phyloP scores from a whole-genome alignment of 2,113 vertebrate genomes.

The Acrocephalus arundinaceus region DNA sequence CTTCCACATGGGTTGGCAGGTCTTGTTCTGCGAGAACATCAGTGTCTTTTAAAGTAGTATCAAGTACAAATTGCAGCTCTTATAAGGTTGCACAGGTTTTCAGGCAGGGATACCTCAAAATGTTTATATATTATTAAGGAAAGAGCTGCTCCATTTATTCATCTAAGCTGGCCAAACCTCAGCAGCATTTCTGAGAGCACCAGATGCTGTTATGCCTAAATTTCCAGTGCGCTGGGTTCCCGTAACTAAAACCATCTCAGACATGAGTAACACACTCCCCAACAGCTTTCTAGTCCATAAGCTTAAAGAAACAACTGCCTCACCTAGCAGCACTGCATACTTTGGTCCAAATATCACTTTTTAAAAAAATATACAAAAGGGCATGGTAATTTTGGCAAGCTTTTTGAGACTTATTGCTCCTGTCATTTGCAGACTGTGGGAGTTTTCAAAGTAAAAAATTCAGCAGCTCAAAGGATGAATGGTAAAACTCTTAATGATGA shows the following conservation, averaged over 20 bases:
- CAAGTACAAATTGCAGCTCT: not conserved
- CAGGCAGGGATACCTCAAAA: not conserved
- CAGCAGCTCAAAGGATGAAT: not conserved
- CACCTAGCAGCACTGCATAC: constrained; percentile 6
- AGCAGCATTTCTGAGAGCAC: not conserved
- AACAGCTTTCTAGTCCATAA: constrained; percentile 26
- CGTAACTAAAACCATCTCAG: constrained; percentile 24
- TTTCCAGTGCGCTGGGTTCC: constrained; percentile 11
- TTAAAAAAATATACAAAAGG: not conserved
- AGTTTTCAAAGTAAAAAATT: constrained; percentile 1
- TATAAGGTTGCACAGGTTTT: not conserved
- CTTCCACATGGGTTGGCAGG: not conserved
- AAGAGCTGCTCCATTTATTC: not conserved
- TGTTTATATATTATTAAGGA: not conserved
- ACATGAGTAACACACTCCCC: constrained; percentile 37
- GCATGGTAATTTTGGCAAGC: not conserved
- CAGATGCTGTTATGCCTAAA: not conserved
- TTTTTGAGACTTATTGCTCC: not conserved
- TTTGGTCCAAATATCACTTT: constrained; percentile 23
- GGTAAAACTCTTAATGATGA: not conserved
- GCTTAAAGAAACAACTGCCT: constrained; percentile 49
- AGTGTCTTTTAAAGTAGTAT: not conserved
- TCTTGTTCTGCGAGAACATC: not conserved
- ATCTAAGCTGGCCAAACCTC: not conserved
- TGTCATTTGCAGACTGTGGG: not conserved